Base-by-base conservation (phyloP, 2,888 invertebrate genomes). In the Epinotia demarniana region DNA sequence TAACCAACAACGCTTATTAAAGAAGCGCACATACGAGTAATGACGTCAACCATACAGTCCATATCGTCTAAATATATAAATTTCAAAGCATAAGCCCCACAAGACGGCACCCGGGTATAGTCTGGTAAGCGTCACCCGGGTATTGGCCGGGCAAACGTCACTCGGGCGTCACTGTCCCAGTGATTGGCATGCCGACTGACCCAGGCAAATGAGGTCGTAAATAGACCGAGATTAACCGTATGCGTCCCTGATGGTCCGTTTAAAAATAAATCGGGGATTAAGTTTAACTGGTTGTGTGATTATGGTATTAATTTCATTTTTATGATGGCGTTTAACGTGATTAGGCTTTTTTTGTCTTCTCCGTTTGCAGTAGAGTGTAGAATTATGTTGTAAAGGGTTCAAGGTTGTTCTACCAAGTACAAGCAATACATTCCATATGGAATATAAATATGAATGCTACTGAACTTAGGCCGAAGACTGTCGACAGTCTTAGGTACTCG, bases 161-260 rank as follows among this genome's bases (percentile, higher is more conserved):
- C 23, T 57, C 57, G 39, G 39, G 6, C 68, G 39, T 69, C 68
- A 68, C 57, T 68, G 68, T 55, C 57, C 68, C 58, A 58, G 12
- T 69, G 74, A 74, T 70, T 74, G 74, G 74, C 74, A 70, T 67
- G 63, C 53, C 74, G 57, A 64, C 63, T 69, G 70, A 66, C 73
- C 61, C 69, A 73, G 73, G 71, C 76, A 75, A 71, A 71, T 75
- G 66, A 75, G 75, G 43, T 57, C 75, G 71, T 66, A 75, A 75
- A 75, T 75, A 71, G 66, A 53, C 64, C 75, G 43, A 55, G 55
- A 66, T 66, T 60, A 75, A 66, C 69, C 18, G 69, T 70, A 58
- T 5, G 58, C 53, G 68, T 49, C 49, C 49, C 49, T 49, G 49
- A 16, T 5, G 49, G 49, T 5, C 5, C 46, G 73, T 55, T 69